These are phyloP conservation scores for Caerostris darwini DNA, from an alignment of 1,140 invertebrate species.

Conservation along the genomic window DNA sequence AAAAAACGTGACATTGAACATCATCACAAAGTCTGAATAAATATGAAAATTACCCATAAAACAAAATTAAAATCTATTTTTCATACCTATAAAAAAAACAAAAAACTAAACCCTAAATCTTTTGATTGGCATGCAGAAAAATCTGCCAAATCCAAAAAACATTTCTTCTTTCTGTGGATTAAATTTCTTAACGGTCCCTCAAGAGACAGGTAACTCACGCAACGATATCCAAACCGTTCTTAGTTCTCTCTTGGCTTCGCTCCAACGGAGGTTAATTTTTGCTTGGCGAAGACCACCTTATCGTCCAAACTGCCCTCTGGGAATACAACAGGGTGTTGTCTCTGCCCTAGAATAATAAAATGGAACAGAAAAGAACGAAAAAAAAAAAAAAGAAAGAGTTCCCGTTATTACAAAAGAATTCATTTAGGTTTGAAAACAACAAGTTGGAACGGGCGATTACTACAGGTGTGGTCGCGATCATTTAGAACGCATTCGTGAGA, in stretches of 20 bases:
- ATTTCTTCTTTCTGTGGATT: background rate
- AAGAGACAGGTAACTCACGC: constrained; percentile 34
- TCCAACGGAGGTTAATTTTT: constrained; percentile 64
- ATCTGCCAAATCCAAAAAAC: too few relatives aligned
- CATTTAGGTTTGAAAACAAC: constrained; percentile 72
- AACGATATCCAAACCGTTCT: constrained; percentile 17
- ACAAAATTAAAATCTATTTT: too few relatives aligned
- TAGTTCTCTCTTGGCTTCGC: constrained; percentile 16
- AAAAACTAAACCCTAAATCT: too few relatives aligned
- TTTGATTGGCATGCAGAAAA: background rate
- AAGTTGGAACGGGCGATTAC: constrained; percentile 68
- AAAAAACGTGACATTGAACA: too few relatives aligned
- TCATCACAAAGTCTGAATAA: too few relatives aligned
- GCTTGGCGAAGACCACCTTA: constrained; percentile 63
- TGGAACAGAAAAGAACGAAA: constrained; percentile 25
- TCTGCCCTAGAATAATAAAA: constrained; percentile 70
- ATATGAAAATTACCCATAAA: too few relatives aligned
- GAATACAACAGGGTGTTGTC: constrained; percentile 75
- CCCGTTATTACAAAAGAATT: constrained; percentile 72
- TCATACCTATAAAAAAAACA: too few relatives aligned
- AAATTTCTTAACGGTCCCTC: constrained; percentile 39
- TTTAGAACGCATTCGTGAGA: constrained; percentile 26
- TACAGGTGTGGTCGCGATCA: constrained; percentile 68
- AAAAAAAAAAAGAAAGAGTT: background rate
- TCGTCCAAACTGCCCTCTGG: constrained; percentile 61